Percentiles rank a stretch among this genome's conserved stretches.
Evolutionary conservation across 2,888 invertebrate genomes (phyloP).

Genomic region (Acanthococcus lagerstroemiae): DNA sequence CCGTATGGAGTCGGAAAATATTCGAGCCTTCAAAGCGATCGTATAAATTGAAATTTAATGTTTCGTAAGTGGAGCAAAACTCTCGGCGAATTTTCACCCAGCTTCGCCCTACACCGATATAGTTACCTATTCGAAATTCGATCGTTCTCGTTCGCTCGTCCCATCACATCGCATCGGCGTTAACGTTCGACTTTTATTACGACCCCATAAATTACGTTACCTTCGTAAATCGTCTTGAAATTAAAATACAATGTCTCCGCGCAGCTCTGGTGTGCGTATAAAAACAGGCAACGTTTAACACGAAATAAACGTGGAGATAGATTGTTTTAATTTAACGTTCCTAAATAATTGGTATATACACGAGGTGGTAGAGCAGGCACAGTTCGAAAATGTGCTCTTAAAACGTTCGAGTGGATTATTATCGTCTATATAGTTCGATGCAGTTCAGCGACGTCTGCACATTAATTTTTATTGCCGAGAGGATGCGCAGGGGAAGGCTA

Average conservation of each 20-base stretch:
- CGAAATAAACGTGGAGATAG: not conserved
- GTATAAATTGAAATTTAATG: no score
- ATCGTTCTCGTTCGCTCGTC: no score
- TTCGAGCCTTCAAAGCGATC: no score
- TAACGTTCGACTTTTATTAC: not conserved
- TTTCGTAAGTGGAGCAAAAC: no score
- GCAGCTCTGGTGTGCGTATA: not conserved
- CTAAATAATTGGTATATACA: not conserved
- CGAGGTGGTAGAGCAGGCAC: not conserved
- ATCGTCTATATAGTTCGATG: not conserved
- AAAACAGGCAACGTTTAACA: not conserved
- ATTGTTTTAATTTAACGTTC: not conserved
- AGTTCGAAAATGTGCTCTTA: not conserved
- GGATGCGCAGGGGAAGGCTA: not conserved
- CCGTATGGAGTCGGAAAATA: no score
- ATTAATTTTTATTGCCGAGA: slow-evolving; percentile 15
- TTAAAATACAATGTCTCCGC: not conserved
- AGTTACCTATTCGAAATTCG: no score
- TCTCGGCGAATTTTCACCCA: no score
- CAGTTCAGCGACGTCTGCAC: slow-evolving; percentile 13
- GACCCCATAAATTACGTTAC: not conserved
- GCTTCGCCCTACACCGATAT: no score
- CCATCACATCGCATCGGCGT: no score
- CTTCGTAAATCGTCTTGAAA: not conserved
- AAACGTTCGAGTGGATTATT: not conserved